A percentile compares a stretch with the other conserved stretches of the same genome.
phyloP scores from a whole-genome alignment of 2,113 vertebrate species.

The Aramus guarauna region DNA sequence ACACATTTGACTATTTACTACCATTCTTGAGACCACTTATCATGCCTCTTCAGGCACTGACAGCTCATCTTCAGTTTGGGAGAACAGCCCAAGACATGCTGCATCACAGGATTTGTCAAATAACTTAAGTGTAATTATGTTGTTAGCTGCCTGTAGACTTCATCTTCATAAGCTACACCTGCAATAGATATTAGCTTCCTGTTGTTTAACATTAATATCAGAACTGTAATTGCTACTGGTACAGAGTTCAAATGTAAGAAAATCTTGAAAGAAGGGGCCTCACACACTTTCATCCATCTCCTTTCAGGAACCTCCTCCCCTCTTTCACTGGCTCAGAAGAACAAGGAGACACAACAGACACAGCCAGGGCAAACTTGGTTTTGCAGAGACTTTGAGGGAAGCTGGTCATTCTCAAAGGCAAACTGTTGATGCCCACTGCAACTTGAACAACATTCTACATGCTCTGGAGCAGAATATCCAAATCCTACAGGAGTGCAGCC shows the following conservation, averaged over 20 bases:
- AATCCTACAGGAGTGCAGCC: fast-evolving
- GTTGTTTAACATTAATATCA: background rate
- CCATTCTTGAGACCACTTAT: background rate
- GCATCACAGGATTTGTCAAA: background rate
- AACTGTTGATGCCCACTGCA: background rate
- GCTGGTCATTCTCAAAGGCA: background rate
- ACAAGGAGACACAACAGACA: background rate
- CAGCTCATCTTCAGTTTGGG: background rate
- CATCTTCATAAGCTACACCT: background rate
- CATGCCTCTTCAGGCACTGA: background rate
- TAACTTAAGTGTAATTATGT: background rate
- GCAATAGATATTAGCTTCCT: background rate
- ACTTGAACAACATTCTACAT: background rate
- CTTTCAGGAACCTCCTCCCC: too few relatives aligned
- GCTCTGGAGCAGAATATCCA: background rate
- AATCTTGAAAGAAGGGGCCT: background rate
- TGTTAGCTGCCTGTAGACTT: background rate
- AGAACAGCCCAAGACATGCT: background rate
- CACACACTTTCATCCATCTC: fast-evolving
- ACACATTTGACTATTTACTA: background rate
- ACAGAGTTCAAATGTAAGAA: background rate
- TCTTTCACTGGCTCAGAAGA: background rate
- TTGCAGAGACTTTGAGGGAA: background rate
- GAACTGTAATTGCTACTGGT: background rate
- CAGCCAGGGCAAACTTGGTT: background rate